A percentile compares a stretch with the other conserved stretches of the same genome.
Evolutionary conservation across 1,140 invertebrate genomes (phyloP).

Genomic region (Dendrolimus kikuchii): DNA sequence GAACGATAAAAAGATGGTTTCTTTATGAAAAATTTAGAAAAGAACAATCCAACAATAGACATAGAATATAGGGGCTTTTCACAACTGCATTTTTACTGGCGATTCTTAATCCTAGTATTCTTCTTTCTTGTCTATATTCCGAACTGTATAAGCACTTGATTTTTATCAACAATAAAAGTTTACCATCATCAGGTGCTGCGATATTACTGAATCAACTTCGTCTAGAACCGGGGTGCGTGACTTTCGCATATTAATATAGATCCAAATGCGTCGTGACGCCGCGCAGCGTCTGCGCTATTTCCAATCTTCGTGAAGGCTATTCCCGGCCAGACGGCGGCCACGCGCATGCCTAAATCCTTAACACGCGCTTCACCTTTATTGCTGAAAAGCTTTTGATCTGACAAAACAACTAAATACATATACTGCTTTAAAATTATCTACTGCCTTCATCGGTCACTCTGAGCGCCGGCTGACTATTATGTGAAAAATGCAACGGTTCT

Average conservation of each 20-base stretch:
- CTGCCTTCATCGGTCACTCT: background rate
- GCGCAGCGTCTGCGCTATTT: constrained; percentile 54
- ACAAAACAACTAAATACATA: constrained; percentile 15
- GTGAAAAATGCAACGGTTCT: too few species aligned
- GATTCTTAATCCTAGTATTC: too few species aligned
- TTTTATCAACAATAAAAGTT: too few species aligned
- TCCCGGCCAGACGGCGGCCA: constrained; percentile 46
- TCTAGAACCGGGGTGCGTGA: constrained; percentile 21
- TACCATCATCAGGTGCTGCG: too few species aligned
- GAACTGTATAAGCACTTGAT: too few species aligned
- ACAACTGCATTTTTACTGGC: too few species aligned
- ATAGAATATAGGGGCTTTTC: too few species aligned
- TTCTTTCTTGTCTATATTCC: too few species aligned
- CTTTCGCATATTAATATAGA: constrained; percentile 49
- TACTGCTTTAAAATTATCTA: background rate
- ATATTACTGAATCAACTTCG: background rate
- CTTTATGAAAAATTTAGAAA: too few species aligned
- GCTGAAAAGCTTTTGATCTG: constrained; percentile 45
- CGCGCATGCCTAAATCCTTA: constrained; percentile 26
- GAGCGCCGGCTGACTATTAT: too few species aligned
- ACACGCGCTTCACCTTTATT: constrained; percentile 34
- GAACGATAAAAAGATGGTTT: too few species aligned
- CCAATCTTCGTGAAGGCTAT: constrained; percentile 30
- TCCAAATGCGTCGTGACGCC: constrained; percentile 35
- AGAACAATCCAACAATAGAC: too few species aligned